phyloP scores from a whole-genome alignment of 2,797 vertebrate species.

The Diplodus puntazzo region DNA sequence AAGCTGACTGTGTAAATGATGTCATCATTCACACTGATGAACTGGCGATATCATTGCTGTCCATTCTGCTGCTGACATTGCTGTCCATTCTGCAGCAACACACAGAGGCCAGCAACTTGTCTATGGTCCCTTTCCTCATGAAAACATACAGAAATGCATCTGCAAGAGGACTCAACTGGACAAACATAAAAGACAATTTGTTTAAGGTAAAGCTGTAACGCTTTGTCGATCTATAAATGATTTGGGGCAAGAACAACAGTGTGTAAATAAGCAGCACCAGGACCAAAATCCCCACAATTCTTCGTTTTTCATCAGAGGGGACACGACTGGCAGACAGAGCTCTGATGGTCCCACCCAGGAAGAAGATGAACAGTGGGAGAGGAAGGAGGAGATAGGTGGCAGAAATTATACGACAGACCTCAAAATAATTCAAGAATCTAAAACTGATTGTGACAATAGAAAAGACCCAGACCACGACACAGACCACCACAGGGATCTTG shows the following conservation, averaged over 20 bases:
- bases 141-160: conserved; percentile 20
- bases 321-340: too few relatives aligned
- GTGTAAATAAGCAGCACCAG: conserved; percentile 29
- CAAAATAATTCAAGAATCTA: background rate
- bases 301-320: too few relatives aligned
- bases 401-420: fast-evolving
- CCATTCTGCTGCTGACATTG: too few relatives aligned
- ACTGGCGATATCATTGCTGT: background rate
- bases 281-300: conserved; percentile 1
- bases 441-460: too few relatives aligned
- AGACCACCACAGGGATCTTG: too few relatives aligned
- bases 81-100: conserved; percentile 8
- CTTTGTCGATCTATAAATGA: too few relatives aligned
- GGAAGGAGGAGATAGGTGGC: too few relatives aligned
- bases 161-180: conserved; percentile 17
- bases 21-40: background rate
- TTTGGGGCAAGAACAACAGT: background rate
- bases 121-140: conserved; percentile 7
- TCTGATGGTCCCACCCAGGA: too few relatives aligned
- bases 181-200: fast-evolving
- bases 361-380: too few relatives aligned
- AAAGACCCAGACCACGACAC: too few relatives aligned
- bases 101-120: background rate
- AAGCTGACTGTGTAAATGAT: background rate
- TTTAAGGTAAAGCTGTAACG: too few relatives aligned